These are phyloP conservation scores for Hyperoplus immaculatus DNA, from an alignment of 2,797 vertebrate species.

Conservation along the genomic window DNA sequence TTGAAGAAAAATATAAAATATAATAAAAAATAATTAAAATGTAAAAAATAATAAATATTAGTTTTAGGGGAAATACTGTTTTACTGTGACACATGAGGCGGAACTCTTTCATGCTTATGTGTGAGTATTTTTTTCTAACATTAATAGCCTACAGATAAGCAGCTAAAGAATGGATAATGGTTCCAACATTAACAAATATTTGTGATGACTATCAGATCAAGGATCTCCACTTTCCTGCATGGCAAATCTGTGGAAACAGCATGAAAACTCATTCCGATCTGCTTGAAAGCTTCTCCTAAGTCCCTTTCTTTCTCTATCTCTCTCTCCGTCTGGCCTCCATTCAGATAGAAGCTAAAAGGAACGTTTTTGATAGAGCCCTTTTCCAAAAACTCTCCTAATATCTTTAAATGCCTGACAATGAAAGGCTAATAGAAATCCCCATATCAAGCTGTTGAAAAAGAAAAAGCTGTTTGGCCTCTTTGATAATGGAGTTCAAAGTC, in stretches of 20 bases:
- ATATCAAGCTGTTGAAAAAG: constrained; percentile 35
- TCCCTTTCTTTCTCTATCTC: constrained; percentile 43
- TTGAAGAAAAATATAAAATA: too few species aligned
- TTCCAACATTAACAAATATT: constrained; percentile 42
- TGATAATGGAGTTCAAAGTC: constrained; percentile 52
- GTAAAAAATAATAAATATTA: background rate
- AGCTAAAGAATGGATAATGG: constrained; percentile 14
- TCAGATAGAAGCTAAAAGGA: constrained; percentile 49
- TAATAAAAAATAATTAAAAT: background rate
- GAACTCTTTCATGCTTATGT: background rate
- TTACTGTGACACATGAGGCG: background rate
- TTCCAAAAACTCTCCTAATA: constrained; percentile 36
- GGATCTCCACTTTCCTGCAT: constrained; percentile 31
- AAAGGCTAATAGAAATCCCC: constrained; percentile 60
- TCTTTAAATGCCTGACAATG: constrained; percentile 58
- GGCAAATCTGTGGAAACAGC: constrained; percentile 53
- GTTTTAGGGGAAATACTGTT: background rate
- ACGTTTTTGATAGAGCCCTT: constrained; percentile 36
- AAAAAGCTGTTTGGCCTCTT: constrained; percentile 43
- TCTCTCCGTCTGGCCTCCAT: constrained; percentile 47
- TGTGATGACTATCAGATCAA: constrained; percentile 41
- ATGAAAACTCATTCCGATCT: constrained; percentile 55
- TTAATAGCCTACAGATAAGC: background rate
- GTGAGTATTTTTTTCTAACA: background rate
- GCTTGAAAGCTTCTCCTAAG: constrained; percentile 58